Base-by-base conservation (phyloP, 2,797 vertebrate genomes). In the Poliocrania exsul region DNA sequence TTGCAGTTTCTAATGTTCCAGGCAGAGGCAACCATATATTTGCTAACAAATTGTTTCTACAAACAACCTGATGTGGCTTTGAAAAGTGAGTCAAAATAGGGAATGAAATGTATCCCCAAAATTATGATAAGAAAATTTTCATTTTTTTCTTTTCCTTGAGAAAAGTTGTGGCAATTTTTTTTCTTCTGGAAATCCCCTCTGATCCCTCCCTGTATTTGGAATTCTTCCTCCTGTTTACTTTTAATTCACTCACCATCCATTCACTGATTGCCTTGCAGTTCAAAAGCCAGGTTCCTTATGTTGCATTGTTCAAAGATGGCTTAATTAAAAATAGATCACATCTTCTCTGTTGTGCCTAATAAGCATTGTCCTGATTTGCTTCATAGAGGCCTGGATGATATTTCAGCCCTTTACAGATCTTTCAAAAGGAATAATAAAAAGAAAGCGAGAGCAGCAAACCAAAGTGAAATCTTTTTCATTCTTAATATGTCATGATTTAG, bases 21-120 rank as follows among this genome's bases (percentile, higher is more conserved):
- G 95, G 90, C 87, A 71, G 95, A 97, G 85, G 88, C 92, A 97
- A 72, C 87, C 97, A 91, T 94, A 71, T 96, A 97, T 97, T 98
- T 98, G 97, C 97, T 97, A 97, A 97, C 92, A 98, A 98, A 97
- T 97, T 97, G 91, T 97, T 97, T 97, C 94, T 97, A 80, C 96
- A 97, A 97, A 96, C 95, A 97, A 88, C 82, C 75, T 91, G 81
- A 91, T 93, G 92, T 94, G 69, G 83, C 94, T 97, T 97, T 96
- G 94, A 97, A 97, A 97, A 96, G 72, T 74, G 67, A 96, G 94
- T 95, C 92, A 96, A 95, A 96, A 90, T 80, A 96, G 50, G 88
- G 84, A 94, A 86, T 73, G 56, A 92, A 94, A 54, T 16, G 21
- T 62, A 42, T 84, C 80, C 40, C 82, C 29, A 77, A 77, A 93